phyloP scores from a whole-genome alignment of 1,140 invertebrate species.

The Formica selysi region DNA sequence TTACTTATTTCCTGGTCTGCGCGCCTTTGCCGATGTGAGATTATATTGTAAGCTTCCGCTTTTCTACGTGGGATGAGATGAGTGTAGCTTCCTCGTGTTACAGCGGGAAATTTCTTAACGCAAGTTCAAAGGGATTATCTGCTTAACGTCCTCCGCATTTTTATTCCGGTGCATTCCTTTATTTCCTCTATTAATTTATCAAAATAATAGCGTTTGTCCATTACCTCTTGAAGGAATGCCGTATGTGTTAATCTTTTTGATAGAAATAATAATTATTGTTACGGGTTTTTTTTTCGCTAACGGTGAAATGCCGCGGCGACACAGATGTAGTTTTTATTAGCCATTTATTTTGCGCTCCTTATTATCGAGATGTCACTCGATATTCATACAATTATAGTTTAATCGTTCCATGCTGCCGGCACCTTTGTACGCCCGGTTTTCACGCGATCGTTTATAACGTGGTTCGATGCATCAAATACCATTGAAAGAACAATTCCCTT shows the following conservation, averaged over 20 bases:
- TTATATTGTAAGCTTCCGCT: slow-evolving; percentile 62
- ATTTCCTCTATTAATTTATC: slow-evolving; percentile 31
- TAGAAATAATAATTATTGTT: slow-evolving; percentile 1
- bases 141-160: slow-evolving; percentile 21
- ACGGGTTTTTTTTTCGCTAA: neutral
- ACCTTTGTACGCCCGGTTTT: slow-evolving; percentile 29
- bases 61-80: slow-evolving; percentile 35
- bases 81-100: slow-evolving; percentile 55
- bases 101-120: neutral
- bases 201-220: slow-evolving; percentile 37
- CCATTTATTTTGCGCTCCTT: slow-evolving; percentile 8
- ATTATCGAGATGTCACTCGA: slow-evolving; percentile 27
- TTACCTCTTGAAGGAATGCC: neutral
- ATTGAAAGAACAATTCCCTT: slow-evolving; percentile 49
- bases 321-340: too few species aligned
- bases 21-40: slow-evolving; percentile 45
- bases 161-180: slow-evolving; percentile 30
- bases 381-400: slow-evolving; percentile 43
- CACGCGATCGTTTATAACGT: slow-evolving; percentile 38
- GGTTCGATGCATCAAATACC: slow-evolving; percentile 24
- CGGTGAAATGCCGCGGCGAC: too few species aligned
- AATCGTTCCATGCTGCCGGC: slow-evolving; percentile 7
- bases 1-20: slow-evolving; percentile 23
- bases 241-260: neutral
- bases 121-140: slow-evolving; percentile 63